Conservation (phyloP, 2,888 invertebrate genomes). For the Melanostoma scalare region DNA sequence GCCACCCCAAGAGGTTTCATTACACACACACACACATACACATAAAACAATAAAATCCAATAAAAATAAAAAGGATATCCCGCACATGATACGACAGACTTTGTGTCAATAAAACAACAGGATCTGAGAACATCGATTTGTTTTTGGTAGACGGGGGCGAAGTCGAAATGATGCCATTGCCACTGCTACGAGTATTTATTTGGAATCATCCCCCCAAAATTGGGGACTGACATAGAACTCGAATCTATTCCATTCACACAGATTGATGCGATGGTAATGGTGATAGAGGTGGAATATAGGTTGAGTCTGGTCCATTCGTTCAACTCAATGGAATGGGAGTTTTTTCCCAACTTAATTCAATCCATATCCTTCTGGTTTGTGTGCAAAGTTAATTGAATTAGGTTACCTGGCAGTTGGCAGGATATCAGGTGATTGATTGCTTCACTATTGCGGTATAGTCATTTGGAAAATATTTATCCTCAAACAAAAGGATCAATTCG, state of each 20-base stretch:
- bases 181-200: constrained; percentile 13
- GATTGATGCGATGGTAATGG: constrained; percentile 25
- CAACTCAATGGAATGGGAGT: neutral
- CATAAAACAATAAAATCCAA: constrained; percentile 60
- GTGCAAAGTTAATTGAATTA: constrained; percentile 68
- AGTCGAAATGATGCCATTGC: neutral
- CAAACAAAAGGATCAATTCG: constrained; percentile 43
- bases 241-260: constrained; percentile 39
- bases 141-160: neutral
- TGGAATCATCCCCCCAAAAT: constrained; percentile 27
- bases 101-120: constrained; percentile 68
- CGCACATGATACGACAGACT: constrained; percentile 64
- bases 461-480: constrained; percentile 58
- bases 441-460: constrained; percentile 50
- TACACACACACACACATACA: constrained; percentile 9
- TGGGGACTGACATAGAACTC: constrained; percentile 14
- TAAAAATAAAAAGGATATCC: constrained; percentile 66
- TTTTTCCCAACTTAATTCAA: constrained; percentile 53
- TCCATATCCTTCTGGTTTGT: constrained; percentile 46
- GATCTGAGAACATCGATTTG: constrained; percentile 45
- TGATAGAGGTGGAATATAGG: neutral
- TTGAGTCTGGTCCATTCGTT: too few species aligned
- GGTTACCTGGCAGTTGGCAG: constrained; percentile 51
- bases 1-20: constrained; percentile 15
- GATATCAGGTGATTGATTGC: constrained; percentile 61